phyloP scores from a whole-genome alignment of 2,797 vertebrate species.

The Rhinella marina region DNA sequence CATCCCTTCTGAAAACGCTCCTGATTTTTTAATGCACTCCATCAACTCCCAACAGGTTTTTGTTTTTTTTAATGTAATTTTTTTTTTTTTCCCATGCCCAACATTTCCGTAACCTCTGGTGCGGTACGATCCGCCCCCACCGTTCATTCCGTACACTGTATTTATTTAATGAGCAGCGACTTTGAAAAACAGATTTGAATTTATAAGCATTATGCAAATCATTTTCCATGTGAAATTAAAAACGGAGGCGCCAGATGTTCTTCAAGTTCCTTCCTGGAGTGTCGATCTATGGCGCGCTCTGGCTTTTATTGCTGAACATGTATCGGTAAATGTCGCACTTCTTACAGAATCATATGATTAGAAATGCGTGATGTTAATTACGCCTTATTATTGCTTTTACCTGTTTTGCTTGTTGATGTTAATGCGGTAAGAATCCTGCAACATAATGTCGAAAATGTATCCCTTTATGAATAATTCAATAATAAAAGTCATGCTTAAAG shows the following conservation, averaged over 20 bases:
- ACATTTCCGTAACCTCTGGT: constrained; percentile 30
- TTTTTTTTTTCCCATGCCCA: constrained; percentile 2
- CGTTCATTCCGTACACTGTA: neutral
- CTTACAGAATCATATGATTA: constrained; percentile 9
- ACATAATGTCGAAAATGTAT: neutral
- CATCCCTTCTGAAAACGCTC: constrained; percentile 32
- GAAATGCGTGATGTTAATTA: neutral
- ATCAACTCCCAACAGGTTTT: constrained; percentile 9
- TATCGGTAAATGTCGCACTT: constrained; percentile 15
- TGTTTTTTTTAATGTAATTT: neutral
- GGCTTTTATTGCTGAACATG: neutral
- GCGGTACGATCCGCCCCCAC: constrained; percentile 36
- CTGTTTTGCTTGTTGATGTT: neutral
- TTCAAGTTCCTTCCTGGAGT: constrained; percentile 21
- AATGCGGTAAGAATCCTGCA: neutral
- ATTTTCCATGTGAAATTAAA: constrained; percentile 23
- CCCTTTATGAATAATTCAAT: neutral
- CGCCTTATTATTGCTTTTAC: neutral
- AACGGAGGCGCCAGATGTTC: constrained; percentile 36
- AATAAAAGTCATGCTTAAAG: neutral
- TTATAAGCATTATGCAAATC: constrained; percentile 56
- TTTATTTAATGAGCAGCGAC: constrained; percentile 36
- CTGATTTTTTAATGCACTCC: constrained; percentile 45
- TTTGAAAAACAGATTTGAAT: constrained; percentile 32
- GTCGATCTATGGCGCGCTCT: neutral